Evolutionary conservation across 2,888 invertebrate genomes (phyloP), one percentile per base, ranked within the genome.

Genomic region (Apamea anceps): DNA sequence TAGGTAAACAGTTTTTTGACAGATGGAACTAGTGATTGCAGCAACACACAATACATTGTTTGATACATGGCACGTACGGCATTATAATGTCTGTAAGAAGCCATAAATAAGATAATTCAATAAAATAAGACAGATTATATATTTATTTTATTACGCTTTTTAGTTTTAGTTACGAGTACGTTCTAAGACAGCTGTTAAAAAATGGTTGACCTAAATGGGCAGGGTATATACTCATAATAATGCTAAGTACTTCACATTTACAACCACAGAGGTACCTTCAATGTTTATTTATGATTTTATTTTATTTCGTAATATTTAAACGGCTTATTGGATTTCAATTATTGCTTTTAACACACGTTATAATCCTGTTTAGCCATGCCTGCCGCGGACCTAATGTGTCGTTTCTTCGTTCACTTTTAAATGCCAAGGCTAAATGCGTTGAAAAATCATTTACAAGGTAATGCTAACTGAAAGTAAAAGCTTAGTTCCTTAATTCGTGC

Each of bases 361-460:
- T 89, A 91, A 91, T 91, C 91, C 89, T 91, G 89, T 91, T 91
- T 82, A 88, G 87, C 85, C 87, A 82, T 89, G 79, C 82, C 84
- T 85, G 85, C 86, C 79, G 85, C 88, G 88, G 87, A 84, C 85
- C 86, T 91, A 92, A 92, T 87, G 92, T 93, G 91, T 93, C 93
- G 92, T 94, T 92, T 94, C 92, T 94, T 94, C 91, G 92, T 92
- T 93, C 91, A 87, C 84, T 91, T 88, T 90, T 89, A 95, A 95
- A 96, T 95, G 95, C 92, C 95, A 96, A 95, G 95, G 95, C 85
- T 88, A 80, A 51, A 80, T 81, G 85, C 25, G 80, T 84, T 91
- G 89, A 91, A 93, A 92, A 92, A 91, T 88, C 88, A 82, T 89
- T 82, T 85, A 83, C 90, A 91, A 93, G 91, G 91, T 90, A 88